These are phyloP conservation scores for Nycticorax nycticorax DNA, from an alignment of 2,113 vertebrate species.

Conservation along the genomic window DNA sequence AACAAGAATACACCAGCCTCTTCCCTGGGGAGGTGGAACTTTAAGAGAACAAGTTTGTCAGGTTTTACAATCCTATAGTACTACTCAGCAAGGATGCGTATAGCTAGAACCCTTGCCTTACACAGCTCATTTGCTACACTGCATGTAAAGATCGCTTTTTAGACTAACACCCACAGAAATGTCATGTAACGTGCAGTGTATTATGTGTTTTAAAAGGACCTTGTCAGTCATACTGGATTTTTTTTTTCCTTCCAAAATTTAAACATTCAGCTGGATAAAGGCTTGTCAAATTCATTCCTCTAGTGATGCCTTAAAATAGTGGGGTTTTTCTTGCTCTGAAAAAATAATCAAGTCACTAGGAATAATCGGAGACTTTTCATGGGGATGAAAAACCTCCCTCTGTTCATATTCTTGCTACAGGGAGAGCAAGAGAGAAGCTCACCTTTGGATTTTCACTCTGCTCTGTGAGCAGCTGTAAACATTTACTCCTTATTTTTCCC, in stretches of 20 bases:
- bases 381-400: not conserved
- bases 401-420: not conserved
- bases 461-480: conserved; percentile 1
- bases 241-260: not conserved
- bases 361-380: not conserved
- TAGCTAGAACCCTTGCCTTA: not conserved
- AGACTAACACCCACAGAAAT: conserved; percentile 5
- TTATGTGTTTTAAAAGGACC: conserved; percentile 16
- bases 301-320: not conserved
- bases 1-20: not conserved
- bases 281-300: conserved; percentile 8
- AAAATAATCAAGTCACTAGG: not conserved
- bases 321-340: not conserved
- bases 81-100: not conserved
- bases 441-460: not conserved
- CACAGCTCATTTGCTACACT: not conserved
- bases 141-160: not conserved
- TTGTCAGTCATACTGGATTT: not conserved
- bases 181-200: conserved; percentile 1
- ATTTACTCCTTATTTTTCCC: not conserved
- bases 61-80: not conserved
- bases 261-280: conserved; percentile 13
- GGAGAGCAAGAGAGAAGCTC: not conserved
- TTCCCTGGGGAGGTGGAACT: not conserved
- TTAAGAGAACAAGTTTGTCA: not conserved